Evolutionary conservation across 2,888 invertebrate genomes (phyloP), one percentile per base, ranked within the genome.

Genomic region (Deilephila elpenor): DNA sequence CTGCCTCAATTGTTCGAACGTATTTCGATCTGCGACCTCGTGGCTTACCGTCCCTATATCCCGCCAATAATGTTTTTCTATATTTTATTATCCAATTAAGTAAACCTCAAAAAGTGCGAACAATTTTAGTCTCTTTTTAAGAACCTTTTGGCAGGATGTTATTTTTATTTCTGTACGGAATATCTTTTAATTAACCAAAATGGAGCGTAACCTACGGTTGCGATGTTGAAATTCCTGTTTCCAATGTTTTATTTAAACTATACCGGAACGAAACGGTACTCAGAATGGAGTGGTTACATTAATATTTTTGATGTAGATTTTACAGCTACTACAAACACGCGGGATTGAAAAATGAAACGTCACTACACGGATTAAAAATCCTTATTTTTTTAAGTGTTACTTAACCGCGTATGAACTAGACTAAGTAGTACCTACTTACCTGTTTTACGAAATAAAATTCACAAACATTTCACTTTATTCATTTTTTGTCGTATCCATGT

Each of bases 161-260:
- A 17, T 44, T 20, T 44, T 71, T 71, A 44, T 59, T 34, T n/a
- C 17, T 37, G 37, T 37, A 3, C 59, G 60, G 37, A 60, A 60
- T 60, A 71, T 51, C 60, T 71, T 71, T 71, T 71, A 71, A 71
- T 71, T 71, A 60, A 71, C 71, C 4, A 29, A 71, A 71, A 71
- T 67, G 67, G 25, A 51, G 20, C 25, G 44, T 11, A 17, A 5
- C 25, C 17, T 67, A 51, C 11, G 44, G 20, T 25, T n/a, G 56
- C 19, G 6, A 56, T 5, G 25, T 51, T 29, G 11, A 60, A 20
- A 60, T 60, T 20, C 7, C 20, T 51, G 51, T 51, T 44, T 51
- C 44, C 3, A 51, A 37, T 51, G 44, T 44, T 25, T 25, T 67
- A 1, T 44, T 25, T 51, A 44, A 8, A 64, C 4, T 44, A 8